Evolutionary conservation across 2,797 vertebrate species (phyloP), one percentile per base, ranked within the genome.

Genomic region (Paratrypauchen microcephalus): DNA sequence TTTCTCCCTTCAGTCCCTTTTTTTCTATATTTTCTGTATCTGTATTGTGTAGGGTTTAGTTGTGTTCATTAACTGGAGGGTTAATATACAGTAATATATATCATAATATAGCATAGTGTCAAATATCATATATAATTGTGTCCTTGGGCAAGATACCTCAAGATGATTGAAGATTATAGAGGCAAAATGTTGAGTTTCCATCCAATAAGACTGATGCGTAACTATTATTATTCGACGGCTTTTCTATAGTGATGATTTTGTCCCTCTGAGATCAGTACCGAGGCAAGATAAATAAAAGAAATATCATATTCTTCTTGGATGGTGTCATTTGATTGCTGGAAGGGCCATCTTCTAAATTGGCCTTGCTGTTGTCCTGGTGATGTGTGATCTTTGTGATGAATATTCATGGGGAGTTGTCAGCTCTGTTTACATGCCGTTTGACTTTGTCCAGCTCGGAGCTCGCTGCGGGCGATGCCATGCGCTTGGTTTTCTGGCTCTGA

Each of bases 391-490:
- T 9, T 26, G 6, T 47, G 61, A 26, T 47, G 39, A 64, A 64
- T 64, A 64, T 64, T 26, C 48, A 70, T 50, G 11, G 65, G 41
- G 63, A 18, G 65, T 69, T 48, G 45, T 70, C 62, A 74, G 41
- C 13, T 47, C 41, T 63, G 61, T 63, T 47, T 63, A 26, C 12
- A 23, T 67, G 62, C 19, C 41, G 52, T 69, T 65, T 61, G 52
- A 66, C 54, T 48, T 24, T 54, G 48, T 72, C 63, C 64, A 26
- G 63, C 65, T 73, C 16, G 7, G 56, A 61, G 56, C 68, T 76
- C 11, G 68, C 82, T 76, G 74, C 6, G 60, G 77, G 72, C 79
- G 72, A 55, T 62, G 39, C 3, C 13, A 30, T 0, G 41, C 65
- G 54, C 1, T 6, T 68, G 39, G 48, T 62, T 52, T 52, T 50